A percentile compares a stretch with the other conserved stretches of the same genome.
These are phyloP conservation scores for Lutraria rhynchaena DNA, from an alignment of 1,140 invertebrate genomes.

Conservation along the genomic window DNA sequence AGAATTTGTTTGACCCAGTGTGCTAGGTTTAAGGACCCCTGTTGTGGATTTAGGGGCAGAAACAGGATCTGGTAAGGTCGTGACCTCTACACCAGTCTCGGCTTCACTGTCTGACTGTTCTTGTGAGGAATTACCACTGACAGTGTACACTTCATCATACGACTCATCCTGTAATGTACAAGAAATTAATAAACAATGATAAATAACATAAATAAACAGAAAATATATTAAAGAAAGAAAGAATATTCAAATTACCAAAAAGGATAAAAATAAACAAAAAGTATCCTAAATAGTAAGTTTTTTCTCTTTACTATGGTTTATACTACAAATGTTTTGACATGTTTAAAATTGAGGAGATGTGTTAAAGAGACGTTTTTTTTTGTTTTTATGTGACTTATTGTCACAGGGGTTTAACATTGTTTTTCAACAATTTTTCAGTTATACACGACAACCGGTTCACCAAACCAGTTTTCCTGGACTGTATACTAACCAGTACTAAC, in stretches of 20 bases:
- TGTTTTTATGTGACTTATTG: too few species aligned
- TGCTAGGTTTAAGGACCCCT: too few species aligned
- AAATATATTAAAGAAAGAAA: not conserved
- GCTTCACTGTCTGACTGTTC: conserved; percentile 64
- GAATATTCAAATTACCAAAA: not conserved
- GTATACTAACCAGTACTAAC: too few species aligned
- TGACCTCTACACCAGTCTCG: conserved; percentile 49
- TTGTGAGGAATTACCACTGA: conserved; percentile 68
- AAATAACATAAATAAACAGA: not conserved
- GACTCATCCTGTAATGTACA: conserved; percentile 69
- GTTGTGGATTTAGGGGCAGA: too few species aligned
- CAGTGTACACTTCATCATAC: conserved; percentile 75
- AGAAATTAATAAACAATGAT: not conserved
- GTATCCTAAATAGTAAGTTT: not conserved
- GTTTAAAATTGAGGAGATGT: too few species aligned
- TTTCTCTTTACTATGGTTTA: not conserved
- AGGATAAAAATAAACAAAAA: not conserved
- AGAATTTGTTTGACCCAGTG: too few species aligned
- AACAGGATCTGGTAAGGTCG: conserved; percentile 16
- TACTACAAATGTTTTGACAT: too few species aligned
- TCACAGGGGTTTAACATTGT: too few species aligned
- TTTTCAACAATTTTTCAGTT: too few species aligned
- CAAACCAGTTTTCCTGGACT: too few species aligned
- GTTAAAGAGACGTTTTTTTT: too few species aligned
- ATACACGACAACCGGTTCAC: too few species aligned